phyloP scores from a whole-genome alignment of 2,888 invertebrate genomes.

The Tiliacea aurago region DNA sequence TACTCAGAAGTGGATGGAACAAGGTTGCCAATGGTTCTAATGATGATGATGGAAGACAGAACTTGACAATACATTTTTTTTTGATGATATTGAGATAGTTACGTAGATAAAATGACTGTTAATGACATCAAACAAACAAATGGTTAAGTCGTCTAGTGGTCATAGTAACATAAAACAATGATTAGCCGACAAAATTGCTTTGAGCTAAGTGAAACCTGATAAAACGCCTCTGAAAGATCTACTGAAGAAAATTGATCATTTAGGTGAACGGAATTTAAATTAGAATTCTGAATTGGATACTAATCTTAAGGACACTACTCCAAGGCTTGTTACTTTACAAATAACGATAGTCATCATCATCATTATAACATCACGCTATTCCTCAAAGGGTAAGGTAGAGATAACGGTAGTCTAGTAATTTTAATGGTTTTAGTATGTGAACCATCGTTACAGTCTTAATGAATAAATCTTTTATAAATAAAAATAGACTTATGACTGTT shows the following conservation, averaged over 20 bases:
- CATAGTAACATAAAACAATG: background rate
- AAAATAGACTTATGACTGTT: conserved; percentile 25
- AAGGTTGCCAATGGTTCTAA: background rate
- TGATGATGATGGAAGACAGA: background rate
- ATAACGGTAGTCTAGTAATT: background rate
- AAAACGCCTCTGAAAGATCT: conserved; percentile 5
- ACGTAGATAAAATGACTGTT: background rate
- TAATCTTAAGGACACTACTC: background rate
- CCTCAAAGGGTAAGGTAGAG: no score
- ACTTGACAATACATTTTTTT: background rate
- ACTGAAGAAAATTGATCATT: conserved; percentile 5
- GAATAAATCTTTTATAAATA: conserved; percentile 6
- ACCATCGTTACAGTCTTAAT: conserved; percentile 1
- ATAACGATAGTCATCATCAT: background rate
- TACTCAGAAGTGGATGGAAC: no score
- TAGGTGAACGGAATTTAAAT: background rate
- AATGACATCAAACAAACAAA: background rate
- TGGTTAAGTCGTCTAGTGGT: background rate
- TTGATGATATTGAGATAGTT: background rate
- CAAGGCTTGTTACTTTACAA: background rate
- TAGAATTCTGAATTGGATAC: background rate
- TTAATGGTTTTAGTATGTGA: conserved; percentile 6
- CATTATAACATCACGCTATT: background rate
- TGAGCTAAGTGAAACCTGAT: conserved; percentile 23
- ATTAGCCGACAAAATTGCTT: background rate